These are phyloP conservation scores for Trilocha varians DNA, from an alignment of 2,888 invertebrate species.

Conservation along the genomic window DNA sequence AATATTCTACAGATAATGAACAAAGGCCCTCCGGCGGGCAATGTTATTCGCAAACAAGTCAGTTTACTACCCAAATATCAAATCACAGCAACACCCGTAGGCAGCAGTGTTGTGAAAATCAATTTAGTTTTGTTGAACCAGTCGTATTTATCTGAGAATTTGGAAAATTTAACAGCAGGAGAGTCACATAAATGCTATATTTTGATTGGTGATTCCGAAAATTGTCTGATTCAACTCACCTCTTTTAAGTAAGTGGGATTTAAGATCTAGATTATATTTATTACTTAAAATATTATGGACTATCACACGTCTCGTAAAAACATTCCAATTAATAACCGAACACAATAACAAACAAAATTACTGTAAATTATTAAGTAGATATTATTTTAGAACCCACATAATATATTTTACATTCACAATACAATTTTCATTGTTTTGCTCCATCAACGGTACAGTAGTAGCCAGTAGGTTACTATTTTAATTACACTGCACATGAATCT, in stretches of 20 bases:
- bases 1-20: conserved; percentile 78
- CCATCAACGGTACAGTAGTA: no score
- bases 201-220: conserved; percentile 77
- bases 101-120: conserved; percentile 39
- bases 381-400: no score
- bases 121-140: conserved; percentile 55
- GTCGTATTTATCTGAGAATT: conserved; percentile 49
- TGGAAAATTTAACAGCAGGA: conserved; percentile 59
- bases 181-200: conserved; percentile 69
- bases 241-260: conserved; percentile 63
- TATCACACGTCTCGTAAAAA: no score
- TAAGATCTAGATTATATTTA: no score
- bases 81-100: conserved; percentile 45
- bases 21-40: conserved; percentile 82
- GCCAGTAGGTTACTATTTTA: no score
- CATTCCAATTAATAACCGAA: no score
- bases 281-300: no score
- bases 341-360: no score
- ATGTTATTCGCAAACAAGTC: conserved; percentile 75
- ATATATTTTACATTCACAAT: no score
- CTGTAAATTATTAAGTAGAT: no score
- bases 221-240: conserved; percentile 71
- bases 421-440: no score
- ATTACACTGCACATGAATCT: no score
- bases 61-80: conserved; percentile 76